Conservation (phyloP, 2,113 vertebrate species). For the Sylvietta virens region DNA sequence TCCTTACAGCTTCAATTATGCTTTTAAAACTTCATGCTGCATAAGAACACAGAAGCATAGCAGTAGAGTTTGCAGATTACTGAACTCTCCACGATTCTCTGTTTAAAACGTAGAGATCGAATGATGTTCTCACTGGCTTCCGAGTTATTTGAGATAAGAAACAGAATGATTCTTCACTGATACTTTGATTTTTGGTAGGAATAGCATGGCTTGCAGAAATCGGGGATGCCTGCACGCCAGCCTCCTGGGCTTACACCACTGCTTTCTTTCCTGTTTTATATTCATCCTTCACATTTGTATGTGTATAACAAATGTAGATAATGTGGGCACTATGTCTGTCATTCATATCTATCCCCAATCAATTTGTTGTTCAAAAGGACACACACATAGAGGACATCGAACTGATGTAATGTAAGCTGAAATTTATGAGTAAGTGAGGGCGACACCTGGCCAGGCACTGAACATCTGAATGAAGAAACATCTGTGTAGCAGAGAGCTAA, state of each 20-base stretch:
- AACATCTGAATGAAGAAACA: slow-evolving; percentile 35
- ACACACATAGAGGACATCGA: background rate
- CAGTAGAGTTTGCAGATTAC: background rate
- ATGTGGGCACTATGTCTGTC: background rate
- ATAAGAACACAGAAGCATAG: background rate
- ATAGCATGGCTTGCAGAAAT: background rate
- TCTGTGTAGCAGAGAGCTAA: slow-evolving; percentile 6
- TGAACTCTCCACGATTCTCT: background rate
- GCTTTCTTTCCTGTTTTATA: background rate
- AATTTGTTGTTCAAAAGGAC: background rate
- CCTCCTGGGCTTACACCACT: background rate
- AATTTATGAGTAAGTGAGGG: slow-evolving; percentile 11
- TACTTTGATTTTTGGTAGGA: background rate
- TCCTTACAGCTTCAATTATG: background rate
- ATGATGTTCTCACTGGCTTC: background rate
- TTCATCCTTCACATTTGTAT: background rate
- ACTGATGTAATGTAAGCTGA: background rate
- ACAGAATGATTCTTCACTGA: background rate
- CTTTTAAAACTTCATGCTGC: background rate
- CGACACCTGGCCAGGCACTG: background rate
- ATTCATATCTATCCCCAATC: background rate
- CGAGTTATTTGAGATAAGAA: background rate
- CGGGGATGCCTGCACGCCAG: background rate
- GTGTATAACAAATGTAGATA: background rate
- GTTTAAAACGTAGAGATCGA: background rate